phyloP scores from a whole-genome alignment of 2,797 vertebrate species.

The Aselliscus stoliczkanus region DNA sequence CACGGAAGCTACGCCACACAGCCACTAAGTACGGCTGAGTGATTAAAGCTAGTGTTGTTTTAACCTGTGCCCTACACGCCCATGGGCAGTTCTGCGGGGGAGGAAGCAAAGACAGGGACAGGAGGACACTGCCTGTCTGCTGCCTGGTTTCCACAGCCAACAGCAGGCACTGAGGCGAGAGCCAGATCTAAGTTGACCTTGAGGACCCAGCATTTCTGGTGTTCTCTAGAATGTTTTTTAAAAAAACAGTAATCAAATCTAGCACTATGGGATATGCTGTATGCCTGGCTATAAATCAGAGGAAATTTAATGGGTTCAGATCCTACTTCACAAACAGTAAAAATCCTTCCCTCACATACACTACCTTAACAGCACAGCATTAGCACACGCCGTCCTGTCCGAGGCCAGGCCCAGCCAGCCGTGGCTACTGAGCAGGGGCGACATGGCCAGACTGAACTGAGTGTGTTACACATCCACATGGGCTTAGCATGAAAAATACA shows the following conservation, averaged over 20 bases:
- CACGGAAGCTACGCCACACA: not conserved
- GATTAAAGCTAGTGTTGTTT: too few species aligned
- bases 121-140: too few species aligned
- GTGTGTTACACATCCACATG: not conserved
- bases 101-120: not conserved
- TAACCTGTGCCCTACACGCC: not conserved
- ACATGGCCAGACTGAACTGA: not conserved
- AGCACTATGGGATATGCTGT: not conserved
- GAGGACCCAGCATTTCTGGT: not conserved
- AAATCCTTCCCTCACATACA: not conserved
- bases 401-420: rapidly evolving
- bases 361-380: not conserved
- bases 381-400: not conserved
- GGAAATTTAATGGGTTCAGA: not conserved
- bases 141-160: not conserved
- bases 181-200: not conserved
- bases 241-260: not conserved
- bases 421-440: rapidly evolving
- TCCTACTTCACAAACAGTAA: not conserved
- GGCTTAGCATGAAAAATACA: not conserved
- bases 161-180: not conserved
- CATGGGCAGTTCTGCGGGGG: not conserved
- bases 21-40: not conserved
- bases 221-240: not conserved
- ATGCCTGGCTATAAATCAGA: not conserved